Evolutionary conservation across 1,140 invertebrate species (phyloP).

Genomic region (Bombus waltoni): DNA sequence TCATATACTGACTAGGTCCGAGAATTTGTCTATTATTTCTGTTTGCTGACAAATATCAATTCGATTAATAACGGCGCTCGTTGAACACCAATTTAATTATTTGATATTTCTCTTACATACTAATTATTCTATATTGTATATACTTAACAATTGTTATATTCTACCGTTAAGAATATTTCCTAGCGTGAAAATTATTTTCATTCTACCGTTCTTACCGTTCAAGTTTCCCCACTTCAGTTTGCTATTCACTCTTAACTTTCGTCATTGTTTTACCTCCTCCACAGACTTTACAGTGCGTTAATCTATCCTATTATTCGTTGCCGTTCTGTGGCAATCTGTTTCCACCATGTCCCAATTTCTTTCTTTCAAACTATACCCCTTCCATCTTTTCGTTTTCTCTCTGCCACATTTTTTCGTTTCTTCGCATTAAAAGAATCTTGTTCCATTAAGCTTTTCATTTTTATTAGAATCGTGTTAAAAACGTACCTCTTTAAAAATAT

Average conservation of each 20-base stretch:
- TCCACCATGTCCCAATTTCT: not conserved
- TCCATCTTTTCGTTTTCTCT: not conserved
- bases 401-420: not conserved
- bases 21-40: too few species aligned
- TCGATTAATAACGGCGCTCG: too few species aligned
- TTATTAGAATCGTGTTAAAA: not conserved
- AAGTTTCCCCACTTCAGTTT: not conserved
- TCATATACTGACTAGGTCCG: too few species aligned
- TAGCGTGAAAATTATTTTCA: too few species aligned
- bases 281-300: not conserved
- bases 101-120: too few species aligned
- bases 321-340: not conserved
- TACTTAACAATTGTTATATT: too few species aligned
- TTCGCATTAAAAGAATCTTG: not conserved
- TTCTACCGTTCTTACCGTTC: too few species aligned
- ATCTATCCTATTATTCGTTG: constrained; percentile 9
- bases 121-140: too few species aligned
- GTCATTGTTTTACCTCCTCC: not conserved
- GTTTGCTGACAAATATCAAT: too few species aligned
- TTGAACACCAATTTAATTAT: too few species aligned
- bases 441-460: not conserved
- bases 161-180: too few species aligned
- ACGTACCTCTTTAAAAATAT: too few species aligned
- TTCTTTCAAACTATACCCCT: not conserved
- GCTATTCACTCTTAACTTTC: not conserved